Base-by-base conservation (phyloP, 2,888 invertebrate species). In the Unio pictorum region DNA sequence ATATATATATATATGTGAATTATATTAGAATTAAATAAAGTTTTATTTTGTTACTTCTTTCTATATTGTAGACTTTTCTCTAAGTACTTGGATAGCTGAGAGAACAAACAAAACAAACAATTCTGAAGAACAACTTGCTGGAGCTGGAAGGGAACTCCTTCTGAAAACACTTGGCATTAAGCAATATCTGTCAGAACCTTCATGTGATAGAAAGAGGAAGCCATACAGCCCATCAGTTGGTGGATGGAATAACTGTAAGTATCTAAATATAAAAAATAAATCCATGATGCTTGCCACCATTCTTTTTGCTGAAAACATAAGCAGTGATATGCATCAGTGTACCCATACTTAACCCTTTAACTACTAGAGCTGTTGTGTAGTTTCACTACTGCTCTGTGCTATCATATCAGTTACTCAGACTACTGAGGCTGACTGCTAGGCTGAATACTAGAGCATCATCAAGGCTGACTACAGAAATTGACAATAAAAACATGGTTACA, bases 211-310 rank as follows among this genome's bases (percentile, higher is more conserved):
- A 55, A 68, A 56, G 3, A 67, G 70, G 28, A 20, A 55, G 20
- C 67, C 70, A 2, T 80, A 79, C 63, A 67, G 69, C 55, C 79
- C 80, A 17, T 64, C 75, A n/a, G 55, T 68, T 15, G 71, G 67
- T 54, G 80, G 80, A 54, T 82, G 81, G 81, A 79, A 76, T 55
- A 80, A 79, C 58, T 54, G 81, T 82, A 69, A 66, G 73, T 60
- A 56, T 7, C 7, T n/a, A 20, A 23, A 28, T 57, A 6, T 55
- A 28, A 30, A 20, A 60, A 18, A 55, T 8, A 23, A 18, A 45
- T 55, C 45, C 45, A 45, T 45, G 15, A 45, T 45, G 45, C 8
- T 45, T 45, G 45, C 15, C 45, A 45, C 8, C 11, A 45, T 45
- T 45, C 11, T 4, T 45, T 45, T 45, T 8, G 45, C 11, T 45